Conservation (phyloP, 92 coral and sea anemone genomes). For the Bergia sp. region DNA sequence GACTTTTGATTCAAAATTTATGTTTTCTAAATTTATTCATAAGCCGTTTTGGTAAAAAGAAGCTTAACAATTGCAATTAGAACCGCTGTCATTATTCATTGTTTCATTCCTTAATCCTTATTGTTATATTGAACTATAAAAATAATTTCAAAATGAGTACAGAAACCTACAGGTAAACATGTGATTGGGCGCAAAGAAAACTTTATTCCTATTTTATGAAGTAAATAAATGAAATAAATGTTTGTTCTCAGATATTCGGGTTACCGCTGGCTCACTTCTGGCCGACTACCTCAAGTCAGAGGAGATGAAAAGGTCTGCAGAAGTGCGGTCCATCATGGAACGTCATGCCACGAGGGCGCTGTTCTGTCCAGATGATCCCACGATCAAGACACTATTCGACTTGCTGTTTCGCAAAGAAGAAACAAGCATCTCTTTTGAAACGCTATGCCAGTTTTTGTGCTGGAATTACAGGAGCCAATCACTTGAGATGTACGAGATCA, state of each 20-base stretch:
- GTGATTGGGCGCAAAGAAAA: too few species aligned
- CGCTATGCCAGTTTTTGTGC: constrained; percentile 8
- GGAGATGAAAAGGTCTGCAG: constrained; percentile 19
- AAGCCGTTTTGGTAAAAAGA: too few species aligned
- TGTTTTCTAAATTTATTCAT: too few species aligned
- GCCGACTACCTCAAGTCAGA: constrained; percentile 22
- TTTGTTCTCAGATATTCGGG: neutral
- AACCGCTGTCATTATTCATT: too few species aligned
- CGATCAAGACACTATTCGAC: constrained; percentile 8
- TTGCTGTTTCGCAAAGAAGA: neutral
- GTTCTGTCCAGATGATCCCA: constrained; percentile 31
- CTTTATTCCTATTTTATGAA: neutral
- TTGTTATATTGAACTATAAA: too few species aligned
- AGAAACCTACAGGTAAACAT: too few species aligned
- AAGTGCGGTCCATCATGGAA: constrained; percentile 8
- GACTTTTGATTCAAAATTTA: too few species aligned
- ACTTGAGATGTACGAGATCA: constrained; percentile 16
- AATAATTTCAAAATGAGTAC: too few species aligned
- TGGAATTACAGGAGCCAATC: constrained; percentile 29
- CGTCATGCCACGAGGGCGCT: constrained; percentile 1
- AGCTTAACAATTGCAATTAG: too few species aligned
- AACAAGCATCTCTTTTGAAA: neutral
- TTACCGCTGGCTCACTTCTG: constrained; percentile 3
- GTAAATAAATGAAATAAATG: neutral
- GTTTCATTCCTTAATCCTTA: too few species aligned